Evolutionary conservation across 2,888 invertebrate species (phyloP).

Genomic region (Digitonthophagus gazella): DNA sequence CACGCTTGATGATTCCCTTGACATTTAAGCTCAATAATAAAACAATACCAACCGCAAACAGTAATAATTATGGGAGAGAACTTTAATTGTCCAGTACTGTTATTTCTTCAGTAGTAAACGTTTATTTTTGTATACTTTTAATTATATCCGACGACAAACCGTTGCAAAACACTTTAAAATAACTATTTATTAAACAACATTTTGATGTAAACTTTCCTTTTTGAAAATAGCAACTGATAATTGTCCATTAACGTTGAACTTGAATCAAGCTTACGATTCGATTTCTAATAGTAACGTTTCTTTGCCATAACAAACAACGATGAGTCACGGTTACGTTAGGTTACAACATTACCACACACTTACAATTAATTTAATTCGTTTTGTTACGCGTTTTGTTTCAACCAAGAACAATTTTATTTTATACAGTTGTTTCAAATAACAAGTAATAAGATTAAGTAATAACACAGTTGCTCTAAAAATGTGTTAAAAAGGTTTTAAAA

Average conservation of each 20-base stretch:
- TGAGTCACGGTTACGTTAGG: background rate
- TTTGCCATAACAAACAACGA: background rate
- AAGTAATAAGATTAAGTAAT: no score
- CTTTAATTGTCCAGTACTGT: background rate
- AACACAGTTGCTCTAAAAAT: no score
- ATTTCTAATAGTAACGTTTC: no score
- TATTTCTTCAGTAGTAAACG: background rate
- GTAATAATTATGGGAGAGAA: background rate
- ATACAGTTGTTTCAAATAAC: no score
- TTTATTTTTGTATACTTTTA: background rate
- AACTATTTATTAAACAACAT: no score
- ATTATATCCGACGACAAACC: background rate
- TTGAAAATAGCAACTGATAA: no score
- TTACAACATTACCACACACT: background rate
- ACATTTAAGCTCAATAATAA: background rate
- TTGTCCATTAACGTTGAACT: background rate
- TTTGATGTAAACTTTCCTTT: no score
- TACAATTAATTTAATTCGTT: background rate
- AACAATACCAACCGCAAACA: background rate
- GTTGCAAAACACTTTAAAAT: no score
- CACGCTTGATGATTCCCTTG: background rate
- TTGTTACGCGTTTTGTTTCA: no score
- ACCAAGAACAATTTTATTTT: no score
- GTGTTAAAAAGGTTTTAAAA: no score
- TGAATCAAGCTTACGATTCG: background rate